Conservation (phyloP, 2,113 vertebrate species). For the Danionella cerebrum region DNA sequence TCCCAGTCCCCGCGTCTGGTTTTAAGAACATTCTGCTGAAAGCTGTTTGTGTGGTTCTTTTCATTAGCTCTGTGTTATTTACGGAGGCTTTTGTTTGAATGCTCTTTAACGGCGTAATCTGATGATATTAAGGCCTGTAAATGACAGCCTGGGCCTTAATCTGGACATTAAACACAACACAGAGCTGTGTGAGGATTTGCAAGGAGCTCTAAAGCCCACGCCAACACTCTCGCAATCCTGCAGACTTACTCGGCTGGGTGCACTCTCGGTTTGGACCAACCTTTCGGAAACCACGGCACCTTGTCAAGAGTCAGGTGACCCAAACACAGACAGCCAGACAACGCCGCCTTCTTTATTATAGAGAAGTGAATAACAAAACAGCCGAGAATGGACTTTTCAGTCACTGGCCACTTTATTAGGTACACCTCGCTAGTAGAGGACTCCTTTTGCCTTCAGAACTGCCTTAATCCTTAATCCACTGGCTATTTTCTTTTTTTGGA, state of each 20-base stretch:
- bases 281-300: too few relatives aligned
- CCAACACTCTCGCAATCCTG: not conserved
- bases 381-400: too few relatives aligned
- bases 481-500: too few relatives aligned
- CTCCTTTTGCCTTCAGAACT: too few relatives aligned
- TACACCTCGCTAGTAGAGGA: too few relatives aligned
- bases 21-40: not conserved
- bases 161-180: constrained; percentile 26
- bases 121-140: constrained; percentile 20
- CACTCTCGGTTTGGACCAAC: not conserved
- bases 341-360: too few relatives aligned
- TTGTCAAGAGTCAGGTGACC: too few relatives aligned
- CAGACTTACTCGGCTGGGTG: not conserved
- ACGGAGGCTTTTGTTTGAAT: not conserved
- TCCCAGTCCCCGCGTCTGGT: not conserved
- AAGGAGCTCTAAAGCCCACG: not conserved
- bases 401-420: too few relatives aligned
- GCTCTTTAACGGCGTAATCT: constrained; percentile 23
- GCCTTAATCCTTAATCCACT: too few relatives aligned
- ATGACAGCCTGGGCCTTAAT: constrained; percentile 21
- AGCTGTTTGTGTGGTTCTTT: not conserved
- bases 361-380: too few relatives aligned
- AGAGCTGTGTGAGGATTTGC: not conserved
- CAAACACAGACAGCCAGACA: too few relatives aligned
- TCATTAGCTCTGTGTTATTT: not conserved